Evolutionary conservation across 2,113 vertebrate species (phyloP).

Genomic region (Sigmodon hispidus): DNA sequence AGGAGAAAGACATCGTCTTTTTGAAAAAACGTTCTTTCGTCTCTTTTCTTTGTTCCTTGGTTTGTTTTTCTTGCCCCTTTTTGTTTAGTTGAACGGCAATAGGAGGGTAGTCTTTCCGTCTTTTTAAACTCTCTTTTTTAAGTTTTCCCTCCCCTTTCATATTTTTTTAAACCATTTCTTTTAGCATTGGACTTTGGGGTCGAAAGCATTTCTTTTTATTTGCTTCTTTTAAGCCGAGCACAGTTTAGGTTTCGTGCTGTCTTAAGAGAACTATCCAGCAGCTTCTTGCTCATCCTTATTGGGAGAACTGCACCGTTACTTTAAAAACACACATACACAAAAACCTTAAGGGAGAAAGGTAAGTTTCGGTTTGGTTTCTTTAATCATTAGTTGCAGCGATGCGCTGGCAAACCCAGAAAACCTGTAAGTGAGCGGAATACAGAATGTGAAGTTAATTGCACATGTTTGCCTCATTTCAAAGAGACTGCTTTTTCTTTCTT

Average conservation of each 20-base stretch:
- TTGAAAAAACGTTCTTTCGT: slow-evolving; percentile 81
- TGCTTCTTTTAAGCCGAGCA: slow-evolving; percentile 82
- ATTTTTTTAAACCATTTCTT: slow-evolving; percentile 44
- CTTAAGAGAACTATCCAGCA: slow-evolving; percentile 85
- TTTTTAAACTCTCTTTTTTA: slow-evolving; percentile 74
- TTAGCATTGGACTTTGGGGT: slow-evolving; percentile 80
- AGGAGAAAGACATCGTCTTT: slow-evolving; percentile 84
- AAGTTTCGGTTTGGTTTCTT: slow-evolving; percentile 86
- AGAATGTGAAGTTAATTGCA: slow-evolving; percentile 80
- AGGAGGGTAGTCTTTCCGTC: slow-evolving; percentile 76
- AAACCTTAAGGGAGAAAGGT: slow-evolving; percentile 86
- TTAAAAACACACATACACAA: slow-evolving; percentile 83
- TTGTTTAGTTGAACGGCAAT: slow-evolving; percentile 80
- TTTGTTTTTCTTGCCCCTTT: slow-evolving; percentile 84
- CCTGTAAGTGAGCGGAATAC: slow-evolving; percentile 78
- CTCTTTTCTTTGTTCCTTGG: slow-evolving; percentile 86
- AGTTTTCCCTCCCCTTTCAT: slow-evolving; percentile 75
- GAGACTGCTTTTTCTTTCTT: slow-evolving; percentile 42
- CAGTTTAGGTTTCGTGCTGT: slow-evolving; percentile 83
- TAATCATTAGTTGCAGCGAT: slow-evolving; percentile 73
- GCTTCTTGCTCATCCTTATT: slow-evolving; percentile 83
- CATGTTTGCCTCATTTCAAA: slow-evolving; percentile 75
- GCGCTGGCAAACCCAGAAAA: slow-evolving; percentile 76
- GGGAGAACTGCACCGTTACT: slow-evolving; percentile 84
- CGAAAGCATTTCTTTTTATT: slow-evolving; percentile 75